Base-by-base conservation (phyloP, 2,888 invertebrate species). In the Elaeidobius kamerunicus region DNA sequence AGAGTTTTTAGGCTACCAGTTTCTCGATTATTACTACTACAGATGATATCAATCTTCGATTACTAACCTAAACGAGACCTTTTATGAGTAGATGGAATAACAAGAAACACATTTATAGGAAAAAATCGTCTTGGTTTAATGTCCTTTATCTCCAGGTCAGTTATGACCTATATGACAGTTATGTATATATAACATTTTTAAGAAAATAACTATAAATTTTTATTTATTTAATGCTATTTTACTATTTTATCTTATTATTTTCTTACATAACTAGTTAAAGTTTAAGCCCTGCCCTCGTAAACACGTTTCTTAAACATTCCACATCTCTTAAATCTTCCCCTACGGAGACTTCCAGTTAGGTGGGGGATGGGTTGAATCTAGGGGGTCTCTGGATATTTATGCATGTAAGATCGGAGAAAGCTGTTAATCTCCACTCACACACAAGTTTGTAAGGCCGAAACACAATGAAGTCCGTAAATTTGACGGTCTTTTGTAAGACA, bases 361-460 rank as follows among this genome's bases (percentile, higher is more conserved):
- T 12, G 28, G 36, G 14, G 23, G 42, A 43, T 27, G 12, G 45
- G 15, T 32, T 32, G 12, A 18, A 14, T 23, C n/a, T 3, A 12
- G 19, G 44, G 32, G 32, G 11, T 16, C 30, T 14, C 16, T 16
- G 42, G 45, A 49, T 55, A 56, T 56, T 52, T 52, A 52, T 56
- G 56, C 52, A 56, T 56, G 49, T 56, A 56, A 56, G 56, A 56
- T 56, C 48, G 52, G 44, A 42, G 51, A 52, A 52, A 52, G 56
- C 48, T 52, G 56, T 56, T 56, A 56, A 56, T 56, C 56, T 56
- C 45, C 50, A 52, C 48, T 52, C 56, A 52, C 52, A 56, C 55
- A 56, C 52, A 56, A 54, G 54, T 54, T 54, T 54, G 49, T 54
- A 49, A 54, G 54, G 49, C 53, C 54, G 40, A 49, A 49, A 54